Base-by-base conservation (phyloP, 2,113 vertebrate genomes). In the Syngnathus scovelli region DNA sequence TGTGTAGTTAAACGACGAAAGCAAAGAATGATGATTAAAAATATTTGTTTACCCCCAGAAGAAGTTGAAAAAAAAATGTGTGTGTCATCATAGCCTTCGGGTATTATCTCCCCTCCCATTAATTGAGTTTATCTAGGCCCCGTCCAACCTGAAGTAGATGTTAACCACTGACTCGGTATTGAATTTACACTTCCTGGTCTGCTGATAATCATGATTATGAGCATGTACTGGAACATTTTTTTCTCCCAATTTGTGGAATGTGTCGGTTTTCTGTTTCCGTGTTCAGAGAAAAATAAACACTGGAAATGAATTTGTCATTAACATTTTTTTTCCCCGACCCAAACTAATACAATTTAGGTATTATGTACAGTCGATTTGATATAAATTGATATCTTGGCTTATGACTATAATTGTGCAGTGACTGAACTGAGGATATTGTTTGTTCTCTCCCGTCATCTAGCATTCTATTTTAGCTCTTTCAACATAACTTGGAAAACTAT, bases 221-320 rank as follows among this genome's bases (percentile, higher is more conserved):
- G 27, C 21, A 69, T 76, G 76, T 75, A 76, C 72, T 71, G 76
- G 71, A 72, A 75, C 69, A 86, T 82, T 88, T 76, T 71, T 74
- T 77, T 61, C 69, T 76, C 79, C 27, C 56, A 12, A 73, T 86
- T 79, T 74, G 80, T 65, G 86, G 85, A 84, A 85, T 88, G 64
- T 88, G 89, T 89, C 82, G 89, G 87, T 83, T 75, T 88, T 86
- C 69, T 88, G 89, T 86, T 91, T 89, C 85, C 83, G 88, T 90
- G 86, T 92, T 76, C 78, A 89, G 79, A 79, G 74, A 84, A 87
- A 78, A 90, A 87, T 91, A 92, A 91, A 92, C 86, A 89, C 78
- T 86, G 80, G 83, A 79, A 83, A 85, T 58, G 0, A 67, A 56
- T 66, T 55, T 5, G 15, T 72, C 75, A 69, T 78, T 83, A 86